These are phyloP conservation scores for Palaemon carinicauda DNA, from an alignment of 1,140 invertebrate genomes.

Conservation along the genomic window DNA sequence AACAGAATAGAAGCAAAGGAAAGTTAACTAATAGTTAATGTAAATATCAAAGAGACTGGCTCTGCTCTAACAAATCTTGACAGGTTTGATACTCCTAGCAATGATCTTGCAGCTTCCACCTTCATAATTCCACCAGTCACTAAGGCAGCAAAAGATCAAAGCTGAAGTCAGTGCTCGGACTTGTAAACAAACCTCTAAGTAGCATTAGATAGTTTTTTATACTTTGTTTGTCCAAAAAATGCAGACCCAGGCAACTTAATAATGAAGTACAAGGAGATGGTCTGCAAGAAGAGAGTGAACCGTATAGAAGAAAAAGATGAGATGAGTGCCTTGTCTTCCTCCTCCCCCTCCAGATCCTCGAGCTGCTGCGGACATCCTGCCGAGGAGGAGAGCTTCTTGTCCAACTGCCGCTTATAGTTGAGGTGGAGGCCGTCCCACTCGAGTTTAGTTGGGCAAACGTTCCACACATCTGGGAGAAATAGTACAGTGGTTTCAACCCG, in stretches of 20 bases:
- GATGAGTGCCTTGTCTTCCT: constrained; percentile 60
- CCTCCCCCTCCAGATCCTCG: constrained; percentile 58
- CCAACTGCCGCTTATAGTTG: constrained; percentile 81
- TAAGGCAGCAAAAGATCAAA: constrained; percentile 15
- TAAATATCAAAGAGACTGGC: background rate
- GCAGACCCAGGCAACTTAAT: constrained; percentile 18
- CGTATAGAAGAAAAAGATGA: constrained; percentile 48
- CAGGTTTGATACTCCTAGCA: too few relatives aligned
- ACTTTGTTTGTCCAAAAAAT: background rate
- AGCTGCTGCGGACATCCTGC: constrained; percentile 60
- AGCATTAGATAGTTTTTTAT: background rate
- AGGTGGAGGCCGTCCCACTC: constrained; percentile 85
- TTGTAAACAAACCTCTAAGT: background rate
- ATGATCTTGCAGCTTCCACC: too few relatives aligned
- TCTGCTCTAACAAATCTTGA: too few relatives aligned
- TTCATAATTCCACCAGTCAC: constrained; percentile 34
- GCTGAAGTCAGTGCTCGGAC: background rate
- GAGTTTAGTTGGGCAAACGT: constrained; percentile 83
- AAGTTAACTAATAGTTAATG: background rate
- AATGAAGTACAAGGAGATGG: constrained; percentile 6
- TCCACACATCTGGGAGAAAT: constrained; percentile 97
- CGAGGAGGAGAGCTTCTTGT: constrained; percentile 71
- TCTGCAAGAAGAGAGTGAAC: constrained; percentile 49
- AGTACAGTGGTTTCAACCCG: constrained; percentile 92
- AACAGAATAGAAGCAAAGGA: background rate